phyloP scores from a whole-genome alignment of 2,888 invertebrate species.

The Tethea ocularis region DNA sequence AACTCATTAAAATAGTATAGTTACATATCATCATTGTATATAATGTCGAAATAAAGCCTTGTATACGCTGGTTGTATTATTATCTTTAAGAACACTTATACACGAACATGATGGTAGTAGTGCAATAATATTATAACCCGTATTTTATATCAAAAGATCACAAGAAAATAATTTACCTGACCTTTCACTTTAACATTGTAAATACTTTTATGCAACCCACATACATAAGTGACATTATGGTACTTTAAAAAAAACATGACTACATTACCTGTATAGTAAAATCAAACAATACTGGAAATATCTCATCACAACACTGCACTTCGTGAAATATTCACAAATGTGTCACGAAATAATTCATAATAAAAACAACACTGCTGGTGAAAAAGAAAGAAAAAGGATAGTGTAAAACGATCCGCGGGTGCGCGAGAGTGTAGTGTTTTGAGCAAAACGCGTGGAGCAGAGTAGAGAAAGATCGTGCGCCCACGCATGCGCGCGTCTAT shows the following conservation, averaged over 20 bases:
- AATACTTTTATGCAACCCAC: constrained; percentile 14
- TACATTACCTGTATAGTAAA: constrained; percentile 64
- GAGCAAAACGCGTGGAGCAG: constrained; percentile 64
- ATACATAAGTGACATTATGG: constrained; percentile 15
- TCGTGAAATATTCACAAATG: constrained; percentile 20
- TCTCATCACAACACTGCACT: constrained; percentile 55
- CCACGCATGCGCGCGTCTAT: constrained; percentile 73
- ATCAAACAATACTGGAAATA: constrained; percentile 73
- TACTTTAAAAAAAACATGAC: constrained; percentile 14
- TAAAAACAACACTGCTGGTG: constrained; percentile 4
- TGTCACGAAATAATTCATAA: constrained; percentile 19
- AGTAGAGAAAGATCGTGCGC: constrained; percentile 72
- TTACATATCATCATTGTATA: not conserved
- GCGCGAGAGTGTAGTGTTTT: constrained; percentile 68
- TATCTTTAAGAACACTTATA: not conserved
- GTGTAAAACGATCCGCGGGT: constrained; percentile 67
- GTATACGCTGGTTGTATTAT: not conserved
- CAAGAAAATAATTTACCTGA: constrained; percentile 13
- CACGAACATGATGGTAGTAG: not conserved
- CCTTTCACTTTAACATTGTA: constrained; percentile 17
- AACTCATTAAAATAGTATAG: too few relatives aligned
- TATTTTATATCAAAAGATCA: constrained; percentile 11
- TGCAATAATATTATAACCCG: not conserved
- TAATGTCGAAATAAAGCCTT: not conserved
- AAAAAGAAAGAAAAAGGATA: constrained; percentile 30